Conservation (phyloP, 1,140 invertebrate genomes). For the Spodoptera frugiperda region DNA sequence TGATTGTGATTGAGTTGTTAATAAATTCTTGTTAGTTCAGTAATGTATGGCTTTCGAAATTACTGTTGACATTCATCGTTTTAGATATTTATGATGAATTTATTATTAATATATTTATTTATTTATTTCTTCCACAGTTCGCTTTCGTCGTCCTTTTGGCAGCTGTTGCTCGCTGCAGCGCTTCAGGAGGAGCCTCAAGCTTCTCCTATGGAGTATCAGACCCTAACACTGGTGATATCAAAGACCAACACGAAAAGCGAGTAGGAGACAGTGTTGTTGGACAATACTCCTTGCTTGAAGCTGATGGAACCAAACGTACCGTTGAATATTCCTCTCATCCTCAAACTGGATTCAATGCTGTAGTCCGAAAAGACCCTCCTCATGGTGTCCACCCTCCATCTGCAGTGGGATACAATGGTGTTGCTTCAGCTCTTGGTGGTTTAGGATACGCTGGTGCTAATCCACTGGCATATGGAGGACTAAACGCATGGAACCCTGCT, state of each 20-base stretch:
- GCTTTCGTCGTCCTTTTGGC: slow-evolving; percentile 59
- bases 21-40: too few species aligned
- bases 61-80: background rate
- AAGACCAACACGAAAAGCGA: slow-evolving; percentile 82
- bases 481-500: slow-evolving; percentile 34
- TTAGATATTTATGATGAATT: background rate
- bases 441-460: slow-evolving; percentile 33
- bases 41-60: too few species aligned
- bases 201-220: slow-evolving; percentile 82
- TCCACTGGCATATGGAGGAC: slow-evolving; percentile 16
- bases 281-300: slow-evolving; percentile 77
- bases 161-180: slow-evolving; percentile 59
- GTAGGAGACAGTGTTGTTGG: slow-evolving; percentile 87
- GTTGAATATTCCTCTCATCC: slow-evolving; percentile 83
- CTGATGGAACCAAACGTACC: slow-evolving; percentile 80
- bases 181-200: slow-evolving; percentile 60
- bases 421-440: background rate
- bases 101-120: background rate
- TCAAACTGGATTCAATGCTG: slow-evolving; percentile 83
- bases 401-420: background rate
- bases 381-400: slow-evolving; percentile 38
- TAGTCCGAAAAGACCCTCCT: slow-evolving; percentile 79
- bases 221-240: slow-evolving; percentile 84
- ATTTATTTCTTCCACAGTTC: slow-evolving; percentile 59
- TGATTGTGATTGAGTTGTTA: too few species aligned